Percentiles rank a stretch among this genome's conserved stretches.
Evolutionary conservation across 2,113 vertebrate species (phyloP).

Genomic region (Cebidichthys violaceus): DNA sequence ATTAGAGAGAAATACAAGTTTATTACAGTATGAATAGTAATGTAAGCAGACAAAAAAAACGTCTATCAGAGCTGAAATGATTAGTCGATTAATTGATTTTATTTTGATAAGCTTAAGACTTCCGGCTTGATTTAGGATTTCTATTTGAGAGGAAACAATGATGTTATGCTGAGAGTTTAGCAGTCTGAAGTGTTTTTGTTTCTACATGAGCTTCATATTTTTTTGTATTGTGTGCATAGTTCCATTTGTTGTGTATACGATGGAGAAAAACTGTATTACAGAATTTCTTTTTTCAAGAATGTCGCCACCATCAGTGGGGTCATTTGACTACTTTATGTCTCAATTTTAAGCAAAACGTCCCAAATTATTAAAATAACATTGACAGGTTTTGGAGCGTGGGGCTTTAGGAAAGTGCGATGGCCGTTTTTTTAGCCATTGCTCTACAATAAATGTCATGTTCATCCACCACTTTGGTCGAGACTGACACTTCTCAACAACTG

Average conservation of each 20-base stretch:
- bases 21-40: conserved; percentile 3
- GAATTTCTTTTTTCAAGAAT: too few species aligned
- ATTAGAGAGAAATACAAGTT: neutral
- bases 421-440: neutral
- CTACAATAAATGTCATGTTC: neutral
- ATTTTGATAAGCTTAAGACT: neutral
- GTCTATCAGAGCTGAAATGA: neutral
- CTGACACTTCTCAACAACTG: neutral
- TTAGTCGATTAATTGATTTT: neutral
- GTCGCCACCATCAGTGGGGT: too few species aligned
- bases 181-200: neutral
- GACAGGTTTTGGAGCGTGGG: neutral
- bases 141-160: too few species aligned
- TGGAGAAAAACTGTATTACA: too few species aligned
- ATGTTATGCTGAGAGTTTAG: neutral
- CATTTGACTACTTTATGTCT: neutral
- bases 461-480: neutral
- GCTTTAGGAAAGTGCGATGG: neutral
- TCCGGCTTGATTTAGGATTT: neutral
- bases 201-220: too few species aligned
- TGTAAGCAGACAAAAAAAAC: neutral
- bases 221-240: too few species aligned
- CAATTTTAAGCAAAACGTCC: neutral
- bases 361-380: neutral
- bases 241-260: too few species aligned